Percentiles rank a stretch among this genome's conserved stretches.
These are phyloP conservation scores for Poeciliopsis occidentalis DNA, from an alignment of 2,113 vertebrate genomes.

Conservation along the genomic window DNA sequence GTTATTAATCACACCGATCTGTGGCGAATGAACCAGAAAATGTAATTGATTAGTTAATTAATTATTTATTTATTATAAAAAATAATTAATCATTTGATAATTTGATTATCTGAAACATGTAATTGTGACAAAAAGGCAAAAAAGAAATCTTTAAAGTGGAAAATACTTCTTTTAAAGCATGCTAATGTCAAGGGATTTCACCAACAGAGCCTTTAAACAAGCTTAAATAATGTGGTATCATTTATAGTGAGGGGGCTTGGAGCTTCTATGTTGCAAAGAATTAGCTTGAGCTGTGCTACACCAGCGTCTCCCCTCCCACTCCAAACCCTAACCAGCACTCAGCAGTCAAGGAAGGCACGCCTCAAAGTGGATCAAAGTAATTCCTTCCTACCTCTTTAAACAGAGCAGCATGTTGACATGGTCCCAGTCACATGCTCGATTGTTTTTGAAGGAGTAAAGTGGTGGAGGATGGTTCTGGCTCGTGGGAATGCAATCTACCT, in stretches of 20 bases:
- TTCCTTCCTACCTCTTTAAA: slow-evolving; percentile 44
- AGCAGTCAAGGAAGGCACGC: slow-evolving; percentile 60
- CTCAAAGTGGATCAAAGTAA: slow-evolving; percentile 68
- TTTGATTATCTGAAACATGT: background rate
- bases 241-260: slow-evolving; percentile 5
- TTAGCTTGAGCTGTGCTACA: slow-evolving; percentile 1
- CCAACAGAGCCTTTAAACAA: slow-evolving; percentile 9
- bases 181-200: background rate
- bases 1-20: too few species aligned
- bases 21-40: background rate
- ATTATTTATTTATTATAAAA: background rate
- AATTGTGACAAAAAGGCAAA: background rate
- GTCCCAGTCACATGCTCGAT: slow-evolving; percentile 50
- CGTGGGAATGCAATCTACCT: slow-evolving; percentile 51
- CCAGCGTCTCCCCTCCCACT: slow-evolving; percentile 17
- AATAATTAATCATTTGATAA: background rate
- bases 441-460: slow-evolving; percentile 49
- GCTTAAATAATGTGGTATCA: slow-evolving; percentile 16
- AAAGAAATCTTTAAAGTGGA: background rate
- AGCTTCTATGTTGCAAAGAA: slow-evolving; percentile 3
- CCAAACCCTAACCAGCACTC: slow-evolving; percentile 20
- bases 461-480: slow-evolving; percentile 40
- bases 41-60: background rate
- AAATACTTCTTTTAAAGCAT: background rate
- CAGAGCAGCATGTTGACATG: slow-evolving; percentile 59